phyloP scores from a whole-genome alignment of 2,113 vertebrate genomes.

The Serinus canaria region DNA sequence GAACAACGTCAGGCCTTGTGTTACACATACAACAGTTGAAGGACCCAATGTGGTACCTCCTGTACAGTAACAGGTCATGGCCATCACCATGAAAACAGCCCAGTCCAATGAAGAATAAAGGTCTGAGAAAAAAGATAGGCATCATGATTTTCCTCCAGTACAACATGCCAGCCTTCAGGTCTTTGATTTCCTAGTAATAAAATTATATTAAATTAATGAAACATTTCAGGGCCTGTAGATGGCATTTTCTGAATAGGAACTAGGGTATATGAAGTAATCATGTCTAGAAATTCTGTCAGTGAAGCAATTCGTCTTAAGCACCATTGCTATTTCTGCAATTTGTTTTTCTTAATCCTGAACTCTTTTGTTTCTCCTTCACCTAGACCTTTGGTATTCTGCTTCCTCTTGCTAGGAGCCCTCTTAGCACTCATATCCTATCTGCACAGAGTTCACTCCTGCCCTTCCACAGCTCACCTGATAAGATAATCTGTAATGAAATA shows the following conservation, averaged over 20 bases:
- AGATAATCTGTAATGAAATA: not conserved
- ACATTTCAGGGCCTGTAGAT: not conserved
- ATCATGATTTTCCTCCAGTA: not conserved
- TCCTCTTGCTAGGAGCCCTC: not conserved
- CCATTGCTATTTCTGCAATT: not conserved
- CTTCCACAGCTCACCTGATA: not conserved
- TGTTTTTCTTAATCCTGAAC: not conserved
- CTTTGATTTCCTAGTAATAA: not conserved
- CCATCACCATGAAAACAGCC: not conserved
- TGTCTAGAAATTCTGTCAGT: not conserved
- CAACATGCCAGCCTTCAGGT: not conserved
- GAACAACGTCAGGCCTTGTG: not conserved
- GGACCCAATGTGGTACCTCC: fast-evolving
- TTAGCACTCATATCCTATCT: not conserved
- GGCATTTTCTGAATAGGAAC: not conserved
- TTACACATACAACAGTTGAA: not conserved
- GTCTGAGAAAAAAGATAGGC: not conserved
- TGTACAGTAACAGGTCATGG: not conserved
- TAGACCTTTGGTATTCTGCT: not conserved
- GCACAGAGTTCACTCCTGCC: not conserved
- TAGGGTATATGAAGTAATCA: not conserved
- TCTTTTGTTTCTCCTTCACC: not conserved
- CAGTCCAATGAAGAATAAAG: not conserved
- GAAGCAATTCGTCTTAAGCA: not conserved
- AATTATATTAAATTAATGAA: not conserved